Conservation (phyloP, 1,140 invertebrate genomes). For the Hetaerina americana region DNA sequence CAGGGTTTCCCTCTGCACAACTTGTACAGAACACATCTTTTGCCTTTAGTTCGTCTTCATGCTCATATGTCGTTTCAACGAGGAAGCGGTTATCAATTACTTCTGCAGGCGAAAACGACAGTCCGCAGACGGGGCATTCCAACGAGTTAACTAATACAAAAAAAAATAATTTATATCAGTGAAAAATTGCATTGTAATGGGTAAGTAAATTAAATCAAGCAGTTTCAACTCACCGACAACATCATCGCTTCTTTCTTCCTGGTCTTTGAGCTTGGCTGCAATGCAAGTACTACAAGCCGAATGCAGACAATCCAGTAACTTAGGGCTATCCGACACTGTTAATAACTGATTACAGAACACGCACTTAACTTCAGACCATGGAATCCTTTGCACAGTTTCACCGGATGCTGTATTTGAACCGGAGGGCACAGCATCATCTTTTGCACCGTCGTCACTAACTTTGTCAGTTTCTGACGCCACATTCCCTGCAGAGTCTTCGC, state of each 20-base stretch:
- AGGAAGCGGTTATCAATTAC: slow-evolving; percentile 32
- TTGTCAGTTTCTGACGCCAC: background rate
- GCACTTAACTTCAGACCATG: slow-evolving; percentile 35
- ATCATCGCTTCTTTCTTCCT: slow-evolving; percentile 34
- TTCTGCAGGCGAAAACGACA: slow-evolving; percentile 20
- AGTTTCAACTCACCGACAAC: slow-evolving; percentile 18
- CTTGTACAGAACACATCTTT: slow-evolving; percentile 65
- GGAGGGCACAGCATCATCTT: background rate
- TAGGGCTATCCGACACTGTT: slow-evolving; percentile 46
- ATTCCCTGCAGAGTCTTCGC: background rate
- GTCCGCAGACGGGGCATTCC: slow-evolving; percentile 26
- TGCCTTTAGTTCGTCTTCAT: slow-evolving; percentile 23
- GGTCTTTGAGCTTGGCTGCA: slow-evolving; percentile 49
- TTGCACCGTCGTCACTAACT: background rate
- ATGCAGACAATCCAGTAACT: slow-evolving; percentile 74
- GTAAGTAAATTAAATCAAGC: background rate
- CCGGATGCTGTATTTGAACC: background rate
- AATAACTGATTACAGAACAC: slow-evolving; percentile 53
- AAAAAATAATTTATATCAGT: background rate
- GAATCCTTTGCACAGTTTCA: background rate
- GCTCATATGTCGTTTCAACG: slow-evolving; percentile 16
- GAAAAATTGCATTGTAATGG: background rate
- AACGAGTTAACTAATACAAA: slow-evolving; percentile 15
- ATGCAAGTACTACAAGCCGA: slow-evolving; percentile 66
- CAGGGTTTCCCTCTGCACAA: slow-evolving; percentile 66